These are phyloP conservation scores for Celastrina argiolus DNA, from an alignment of 2,888 invertebrate species.

Conservation along the genomic window DNA sequence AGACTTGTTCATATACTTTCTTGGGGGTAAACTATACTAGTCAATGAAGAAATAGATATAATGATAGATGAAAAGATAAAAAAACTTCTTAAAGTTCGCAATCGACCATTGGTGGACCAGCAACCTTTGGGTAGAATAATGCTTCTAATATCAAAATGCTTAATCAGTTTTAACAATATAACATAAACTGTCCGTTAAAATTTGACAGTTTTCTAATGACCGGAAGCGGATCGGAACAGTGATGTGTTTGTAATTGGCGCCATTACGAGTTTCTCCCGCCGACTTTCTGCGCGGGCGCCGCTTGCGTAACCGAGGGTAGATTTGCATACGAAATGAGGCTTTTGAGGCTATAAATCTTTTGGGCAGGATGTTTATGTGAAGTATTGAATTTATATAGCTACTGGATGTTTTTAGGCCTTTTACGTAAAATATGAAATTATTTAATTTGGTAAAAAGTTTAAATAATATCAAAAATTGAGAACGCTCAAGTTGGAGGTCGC, in stretches of 20 bases:
- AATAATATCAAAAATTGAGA: too few species aligned
- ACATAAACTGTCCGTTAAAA: not conserved
- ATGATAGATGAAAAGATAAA: too few species aligned
- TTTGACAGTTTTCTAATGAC: not conserved
- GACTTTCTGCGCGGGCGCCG: slow-evolving; percentile 15
- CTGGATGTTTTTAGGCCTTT: too few species aligned
- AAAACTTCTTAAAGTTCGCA: too few species aligned
- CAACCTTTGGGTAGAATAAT: too few species aligned
- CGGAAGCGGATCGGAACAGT: not conserved
- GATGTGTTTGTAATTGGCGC: slow-evolving; percentile 20
- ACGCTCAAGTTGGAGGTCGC: too few species aligned
- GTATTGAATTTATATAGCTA: not conserved
- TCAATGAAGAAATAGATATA: too few species aligned
- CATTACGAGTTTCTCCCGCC: slow-evolving; percentile 17
- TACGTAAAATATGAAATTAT: not conserved
- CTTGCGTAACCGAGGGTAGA: slow-evolving; percentile 15
- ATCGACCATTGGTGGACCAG: too few species aligned
- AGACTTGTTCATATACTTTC: too few species aligned
- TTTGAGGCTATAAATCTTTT: not conserved
- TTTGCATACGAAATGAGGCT: slow-evolving; percentile 23
- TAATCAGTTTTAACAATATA: not conserved
- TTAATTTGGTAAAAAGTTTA: too few species aligned
- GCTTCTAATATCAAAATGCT: too few species aligned
- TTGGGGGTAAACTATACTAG: too few species aligned
- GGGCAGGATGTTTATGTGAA: not conserved